Evolutionary conservation across 2,113 vertebrate species (phyloP).

Genomic region (Chinchilla lanigera): DNA sequence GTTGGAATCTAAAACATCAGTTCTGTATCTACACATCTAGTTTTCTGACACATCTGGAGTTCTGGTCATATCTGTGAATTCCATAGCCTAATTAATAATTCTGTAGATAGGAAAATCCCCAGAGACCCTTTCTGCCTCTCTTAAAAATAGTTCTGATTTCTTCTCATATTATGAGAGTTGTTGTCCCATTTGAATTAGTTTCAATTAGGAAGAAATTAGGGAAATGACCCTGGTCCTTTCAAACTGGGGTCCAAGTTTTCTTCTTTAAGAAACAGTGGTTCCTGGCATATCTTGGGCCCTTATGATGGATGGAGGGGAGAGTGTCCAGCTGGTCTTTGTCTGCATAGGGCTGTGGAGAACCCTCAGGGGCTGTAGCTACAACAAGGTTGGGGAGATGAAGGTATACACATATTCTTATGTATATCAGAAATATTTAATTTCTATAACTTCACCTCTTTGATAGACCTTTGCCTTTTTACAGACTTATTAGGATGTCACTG

Average conservation of each 20-base stretch:
- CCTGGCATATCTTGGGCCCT: neutral
- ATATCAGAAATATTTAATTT: neutral
- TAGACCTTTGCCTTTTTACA: neutral
- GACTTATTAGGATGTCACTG: neutral
- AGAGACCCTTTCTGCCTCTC: neutral
- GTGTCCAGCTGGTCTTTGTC: neutral
- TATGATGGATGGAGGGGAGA: neutral
- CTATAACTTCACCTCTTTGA: neutral
- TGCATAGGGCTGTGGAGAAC: neutral
- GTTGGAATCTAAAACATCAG: neutral
- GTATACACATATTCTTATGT: neutral
- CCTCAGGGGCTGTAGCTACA: neutral
- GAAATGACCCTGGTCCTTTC: neutral
- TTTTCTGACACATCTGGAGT: neutral
- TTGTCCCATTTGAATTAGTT: neutral
- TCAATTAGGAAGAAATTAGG: neutral
- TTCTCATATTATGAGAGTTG: neutral
- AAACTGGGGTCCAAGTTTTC: neutral
- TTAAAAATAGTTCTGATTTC: constrained; percentile 6
- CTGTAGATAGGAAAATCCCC: neutral
- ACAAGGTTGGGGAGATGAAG: neutral
- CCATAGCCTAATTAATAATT: constrained; percentile 37
- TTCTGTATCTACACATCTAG: neutral
- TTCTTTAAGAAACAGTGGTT: neutral
- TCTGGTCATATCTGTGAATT: neutral